These are phyloP conservation scores for Clusia tigrina DNA, from an alignment of 2,888 invertebrate genomes.

Conservation along the genomic window DNA sequence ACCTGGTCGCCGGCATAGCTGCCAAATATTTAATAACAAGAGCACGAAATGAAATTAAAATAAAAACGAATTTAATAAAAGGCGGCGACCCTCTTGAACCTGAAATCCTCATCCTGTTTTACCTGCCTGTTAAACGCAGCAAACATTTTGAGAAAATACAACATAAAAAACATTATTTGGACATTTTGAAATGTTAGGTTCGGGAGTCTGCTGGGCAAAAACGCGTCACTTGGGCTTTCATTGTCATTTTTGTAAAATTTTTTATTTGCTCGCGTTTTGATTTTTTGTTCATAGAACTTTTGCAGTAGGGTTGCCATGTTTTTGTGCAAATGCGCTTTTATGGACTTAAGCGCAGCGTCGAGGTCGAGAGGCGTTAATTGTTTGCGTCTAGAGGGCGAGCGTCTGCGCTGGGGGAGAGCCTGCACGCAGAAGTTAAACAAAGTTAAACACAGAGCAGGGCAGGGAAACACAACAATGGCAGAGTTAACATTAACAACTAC, in stretches of 20 bases:
- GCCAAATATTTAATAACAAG: not conserved
- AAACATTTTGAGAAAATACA: slow-evolving; percentile 1
- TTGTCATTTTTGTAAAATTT: not conserved
- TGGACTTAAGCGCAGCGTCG: not conserved
- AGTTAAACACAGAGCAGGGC: not conserved
- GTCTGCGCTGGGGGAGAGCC: not conserved
- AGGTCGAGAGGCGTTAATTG: not conserved
- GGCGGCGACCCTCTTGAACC: slow-evolving; percentile 1
- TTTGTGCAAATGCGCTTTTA: not conserved
- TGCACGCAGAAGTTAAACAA: no score
- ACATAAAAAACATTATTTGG: not conserved
- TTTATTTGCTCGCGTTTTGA: not conserved
- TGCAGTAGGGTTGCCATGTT: not conserved
- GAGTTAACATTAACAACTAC: slow-evolving; percentile 7
- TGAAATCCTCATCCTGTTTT: not conserved
- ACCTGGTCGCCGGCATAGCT: no score
- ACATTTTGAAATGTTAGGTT: not conserved
- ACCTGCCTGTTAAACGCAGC: not conserved
- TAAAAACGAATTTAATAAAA: not conserved
- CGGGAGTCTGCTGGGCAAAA: no score
- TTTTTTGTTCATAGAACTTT: not conserved
- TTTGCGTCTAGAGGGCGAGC: not conserved
- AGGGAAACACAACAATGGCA: not conserved
- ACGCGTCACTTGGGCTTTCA: not conserved
- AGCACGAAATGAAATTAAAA: not conserved